A percentile compares a stretch with the other conserved stretches of the same genome.
Evolutionary conservation across 2,888 invertebrate genomes (phyloP).

Genomic region (Tholera decimalis): DNA sequence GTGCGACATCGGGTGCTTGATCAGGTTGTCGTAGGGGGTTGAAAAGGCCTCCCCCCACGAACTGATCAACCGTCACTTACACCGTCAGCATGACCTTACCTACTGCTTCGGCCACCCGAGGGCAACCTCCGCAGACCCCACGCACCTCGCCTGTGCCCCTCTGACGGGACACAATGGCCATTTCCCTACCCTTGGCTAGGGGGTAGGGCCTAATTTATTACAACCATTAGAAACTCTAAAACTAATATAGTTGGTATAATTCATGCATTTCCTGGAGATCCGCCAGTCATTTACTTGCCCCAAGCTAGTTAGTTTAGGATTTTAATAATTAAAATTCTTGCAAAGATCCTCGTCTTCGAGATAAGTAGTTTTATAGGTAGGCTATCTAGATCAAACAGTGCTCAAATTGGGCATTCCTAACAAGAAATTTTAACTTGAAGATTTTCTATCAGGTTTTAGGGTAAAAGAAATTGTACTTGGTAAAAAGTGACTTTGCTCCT

Average conservation of each 20-base stretch:
- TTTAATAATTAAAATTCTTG: conserved; percentile 26
- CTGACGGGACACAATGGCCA: no score
- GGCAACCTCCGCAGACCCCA: no score
- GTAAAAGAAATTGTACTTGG: background rate
- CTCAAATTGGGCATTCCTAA: background rate
- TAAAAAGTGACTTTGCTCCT: background rate
- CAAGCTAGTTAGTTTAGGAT: conserved; percentile 28
- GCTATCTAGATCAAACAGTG: background rate
- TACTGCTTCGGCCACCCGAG: no score
- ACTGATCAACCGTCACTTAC: no score
- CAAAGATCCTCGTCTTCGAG: conserved; percentile 1
- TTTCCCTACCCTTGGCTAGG: no score
- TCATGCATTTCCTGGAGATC: conserved; percentile 31
- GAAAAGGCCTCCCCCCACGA: no score
- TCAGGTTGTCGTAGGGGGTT: no score
- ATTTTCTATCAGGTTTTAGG: background rate
- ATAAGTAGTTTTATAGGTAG: background rate
- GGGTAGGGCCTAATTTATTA: no score
- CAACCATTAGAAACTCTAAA: conserved; percentile 29
- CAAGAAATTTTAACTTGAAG: no score
- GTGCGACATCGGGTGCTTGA: no score
- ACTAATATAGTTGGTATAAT: conserved; percentile 10
- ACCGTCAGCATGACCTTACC: no score
- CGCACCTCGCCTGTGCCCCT: no score
- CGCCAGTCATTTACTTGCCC: conserved; percentile 23